Evolutionary conservation across 2,888 invertebrate genomes (phyloP).

Genomic region (Gortyna flavago): DNA sequence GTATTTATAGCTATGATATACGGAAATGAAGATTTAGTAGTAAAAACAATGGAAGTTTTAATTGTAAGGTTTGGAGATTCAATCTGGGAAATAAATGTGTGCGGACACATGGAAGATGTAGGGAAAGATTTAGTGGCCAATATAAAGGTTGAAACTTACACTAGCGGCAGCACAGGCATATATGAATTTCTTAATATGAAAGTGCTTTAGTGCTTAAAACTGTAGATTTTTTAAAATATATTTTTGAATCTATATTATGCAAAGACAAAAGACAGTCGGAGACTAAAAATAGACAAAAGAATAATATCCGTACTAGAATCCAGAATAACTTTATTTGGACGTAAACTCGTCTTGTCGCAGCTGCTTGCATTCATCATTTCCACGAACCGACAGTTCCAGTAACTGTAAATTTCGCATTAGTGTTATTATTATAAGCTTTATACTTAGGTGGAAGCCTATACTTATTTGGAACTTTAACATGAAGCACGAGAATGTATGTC

Average conservation of each 20-base stretch:
- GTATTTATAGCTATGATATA: constrained; percentile 47
- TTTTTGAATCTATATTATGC: not conserved
- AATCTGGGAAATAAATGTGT: constrained; percentile 46
- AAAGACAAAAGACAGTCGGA: not conserved
- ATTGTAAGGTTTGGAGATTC: constrained; percentile 49
- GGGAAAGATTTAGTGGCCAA: constrained; percentile 36
- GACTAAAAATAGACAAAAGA: not conserved
- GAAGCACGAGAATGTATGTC: not conserved
- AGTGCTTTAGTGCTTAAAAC: not conserved
- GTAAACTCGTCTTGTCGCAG: constrained; percentile 29
- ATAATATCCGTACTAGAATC: constrained; percentile 4
- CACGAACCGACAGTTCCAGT: constrained; percentile 19
- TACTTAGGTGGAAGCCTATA: constrained; percentile 3
- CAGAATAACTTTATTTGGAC: constrained; percentile 27
- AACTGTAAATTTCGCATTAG: constrained; percentile 23
- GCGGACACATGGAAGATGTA: constrained; percentile 12
- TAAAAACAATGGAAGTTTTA: constrained; percentile 56
- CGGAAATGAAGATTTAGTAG: constrained; percentile 29
- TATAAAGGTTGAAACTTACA: constrained; percentile 21
- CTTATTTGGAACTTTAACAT: constrained; percentile 9
- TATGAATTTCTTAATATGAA: not conserved
- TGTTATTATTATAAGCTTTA: constrained; percentile 9
- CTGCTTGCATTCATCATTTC: constrained; percentile 22
- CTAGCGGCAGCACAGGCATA: not conserved
- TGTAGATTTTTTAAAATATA: not conserved